phyloP scores from a whole-genome alignment of 1,140 invertebrate species.

The Conopomorpha cramerella region DNA sequence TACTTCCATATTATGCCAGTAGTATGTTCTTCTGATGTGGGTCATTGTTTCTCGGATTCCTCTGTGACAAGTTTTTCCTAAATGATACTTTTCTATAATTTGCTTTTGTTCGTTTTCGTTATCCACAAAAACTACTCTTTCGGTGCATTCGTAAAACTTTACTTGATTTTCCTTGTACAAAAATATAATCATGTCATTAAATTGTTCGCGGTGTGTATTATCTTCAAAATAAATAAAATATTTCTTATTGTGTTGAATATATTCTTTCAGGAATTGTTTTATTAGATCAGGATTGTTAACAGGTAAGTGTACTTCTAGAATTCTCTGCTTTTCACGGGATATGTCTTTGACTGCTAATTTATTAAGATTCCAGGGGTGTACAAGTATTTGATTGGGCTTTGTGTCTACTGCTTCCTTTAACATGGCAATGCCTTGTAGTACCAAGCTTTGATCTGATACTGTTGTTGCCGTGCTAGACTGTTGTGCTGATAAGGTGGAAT shows the following conservation, averaged over 20 bases:
- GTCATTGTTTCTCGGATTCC: slow-evolving; percentile 13
- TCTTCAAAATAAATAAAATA: slow-evolving; percentile 16
- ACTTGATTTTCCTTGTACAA: not conserved
- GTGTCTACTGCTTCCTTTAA: slow-evolving; percentile 2
- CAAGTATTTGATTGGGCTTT: slow-evolving; percentile 1
- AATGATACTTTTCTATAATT: slow-evolving; percentile 6
- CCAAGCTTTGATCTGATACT: no score
- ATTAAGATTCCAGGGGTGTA: slow-evolving; percentile 1
- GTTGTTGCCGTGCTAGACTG: no score
- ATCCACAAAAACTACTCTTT: not conserved
- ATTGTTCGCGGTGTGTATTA: slow-evolving; percentile 6
- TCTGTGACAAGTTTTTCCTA: slow-evolving; percentile 11
- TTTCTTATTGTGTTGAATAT: slow-evolving; percentile 10
- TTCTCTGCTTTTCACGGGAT: not conserved
- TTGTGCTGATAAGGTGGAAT: no score
- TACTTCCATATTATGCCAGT: slow-evolving; percentile 1
- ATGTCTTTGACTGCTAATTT: not conserved
- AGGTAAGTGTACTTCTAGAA: slow-evolving; percentile 8
- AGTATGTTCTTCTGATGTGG: slow-evolving; percentile 6
- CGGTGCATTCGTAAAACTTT: not conserved
- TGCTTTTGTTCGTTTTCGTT: slow-evolving; percentile 6
- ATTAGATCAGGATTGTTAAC: slow-evolving; percentile 8
- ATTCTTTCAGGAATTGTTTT: slow-evolving; percentile 13
- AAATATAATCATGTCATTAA: slow-evolving; percentile 6
- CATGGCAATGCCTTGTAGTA: not conserved